Evolutionary conservation across 2,113 vertebrate species (phyloP), one percentile per base, ranked within the genome.

Genomic region (Nestor notabilis): DNA sequence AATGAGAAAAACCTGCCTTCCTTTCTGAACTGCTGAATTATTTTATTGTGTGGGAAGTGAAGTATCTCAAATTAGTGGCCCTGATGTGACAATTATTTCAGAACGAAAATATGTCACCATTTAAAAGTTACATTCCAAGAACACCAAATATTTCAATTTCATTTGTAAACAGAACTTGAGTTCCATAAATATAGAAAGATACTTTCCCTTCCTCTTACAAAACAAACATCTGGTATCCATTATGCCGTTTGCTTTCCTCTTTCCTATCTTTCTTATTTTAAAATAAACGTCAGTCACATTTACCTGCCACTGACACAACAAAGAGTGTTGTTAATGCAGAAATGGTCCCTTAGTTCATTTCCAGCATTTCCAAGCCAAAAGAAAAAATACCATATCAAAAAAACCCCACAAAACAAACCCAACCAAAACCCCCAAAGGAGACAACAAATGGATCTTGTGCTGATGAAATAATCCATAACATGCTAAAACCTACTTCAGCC

Each of bases 321-420:
- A 31, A 50, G 13, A 64, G 6, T 44, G 10, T 21, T 96, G 50
- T 61, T 74, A 83, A 83, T 47, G 65, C 33, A 68, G 55, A 72
- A 83, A 78, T 52, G 13, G 29, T 70, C 12, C 10, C 19, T 89
- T 80, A 31, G 25, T 94, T 91, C 5, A 41, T 80, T 90, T 78
- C n/a, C 46, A 88, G 6, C 11, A 35, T 56, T 19, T 66, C 41
- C 17, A 50, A 56, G 28, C 20, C 28, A 83, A 49, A 50, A 7
- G 3, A 16, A 65, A 63, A 60, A 4, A 33, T 35, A 41, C 5
- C 14, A 37, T 13, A 5, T 31, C 17, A 12, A 17, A 29, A 65
- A 55, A 10, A 0, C 0, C 4, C 5, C 10, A 6, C 27, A 17
- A 60, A 66, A 35, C 5, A 64, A 44, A 28, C 1, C 6, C 15